These are phyloP conservation scores for Lagenorhynchus albirostris DNA, from an alignment of 2,113 vertebrate species.

Conservation along the genomic window DNA sequence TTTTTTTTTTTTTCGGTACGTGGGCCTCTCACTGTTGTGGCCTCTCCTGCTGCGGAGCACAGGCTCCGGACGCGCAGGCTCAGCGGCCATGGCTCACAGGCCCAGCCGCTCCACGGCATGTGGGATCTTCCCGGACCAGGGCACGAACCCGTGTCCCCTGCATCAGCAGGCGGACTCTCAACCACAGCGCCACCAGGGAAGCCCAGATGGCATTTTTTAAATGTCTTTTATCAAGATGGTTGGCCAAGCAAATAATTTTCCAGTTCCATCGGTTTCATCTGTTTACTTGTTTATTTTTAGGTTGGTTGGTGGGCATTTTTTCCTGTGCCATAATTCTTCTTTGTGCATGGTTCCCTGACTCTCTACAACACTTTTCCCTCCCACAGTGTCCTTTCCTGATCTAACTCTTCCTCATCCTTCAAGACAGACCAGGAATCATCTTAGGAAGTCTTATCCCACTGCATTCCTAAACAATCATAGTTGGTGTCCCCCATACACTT, in stretches of 20 bases:
- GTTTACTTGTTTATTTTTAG: neutral
- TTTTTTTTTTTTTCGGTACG: too few relatives aligned
- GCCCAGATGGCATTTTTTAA: neutral
- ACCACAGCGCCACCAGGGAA: too few relatives aligned
- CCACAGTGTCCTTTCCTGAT: neutral
- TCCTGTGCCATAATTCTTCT: neutral
- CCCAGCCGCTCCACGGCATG: too few relatives aligned
- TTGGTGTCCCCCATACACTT: neutral
- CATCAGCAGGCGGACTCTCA: too few relatives aligned
- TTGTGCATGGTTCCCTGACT: neutral
- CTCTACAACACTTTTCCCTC: neutral
- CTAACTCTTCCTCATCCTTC: neutral
- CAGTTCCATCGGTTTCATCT: neutral
- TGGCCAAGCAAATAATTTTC: neutral
- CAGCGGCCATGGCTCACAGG: fast-evolving
- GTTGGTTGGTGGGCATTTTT: neutral
- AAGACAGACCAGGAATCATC: neutral
- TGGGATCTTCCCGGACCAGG: too few relatives aligned
- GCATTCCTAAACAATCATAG: neutral
- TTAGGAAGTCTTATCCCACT: neutral
- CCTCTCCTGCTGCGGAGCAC: fast-evolving
- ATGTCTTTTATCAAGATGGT: neutral
- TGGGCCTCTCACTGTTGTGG: fast-evolving
- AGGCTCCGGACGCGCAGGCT: too few relatives aligned
- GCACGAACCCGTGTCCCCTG: too few relatives aligned